phyloP scores from a whole-genome alignment of 2,113 vertebrate species.

The Hemichromis elongatus region DNA sequence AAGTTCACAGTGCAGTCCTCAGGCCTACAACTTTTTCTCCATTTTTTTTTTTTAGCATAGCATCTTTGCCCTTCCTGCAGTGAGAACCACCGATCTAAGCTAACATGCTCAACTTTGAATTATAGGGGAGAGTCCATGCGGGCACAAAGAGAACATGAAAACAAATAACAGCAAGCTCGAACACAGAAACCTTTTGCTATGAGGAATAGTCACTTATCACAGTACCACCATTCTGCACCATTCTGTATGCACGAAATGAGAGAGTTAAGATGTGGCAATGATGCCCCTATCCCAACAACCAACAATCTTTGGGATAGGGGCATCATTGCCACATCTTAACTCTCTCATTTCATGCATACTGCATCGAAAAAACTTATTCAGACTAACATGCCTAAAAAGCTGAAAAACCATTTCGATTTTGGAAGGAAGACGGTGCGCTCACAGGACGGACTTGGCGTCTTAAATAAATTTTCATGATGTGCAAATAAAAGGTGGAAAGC shows the following conservation, averaged over 20 bases:
- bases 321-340: neutral
- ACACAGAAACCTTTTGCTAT: neutral
- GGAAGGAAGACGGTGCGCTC: neutral
- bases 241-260: neutral
- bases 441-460: neutral
- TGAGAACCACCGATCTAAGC: neutral
- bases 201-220: neutral
- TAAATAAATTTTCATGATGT: neutral
- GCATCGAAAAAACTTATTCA: neutral
- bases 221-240: neutral
- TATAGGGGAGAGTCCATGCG: rapidly evolving
- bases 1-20: neutral
- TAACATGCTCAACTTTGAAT: neutral
- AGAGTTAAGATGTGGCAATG: neutral
- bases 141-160: rapidly evolving
- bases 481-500: neutral
- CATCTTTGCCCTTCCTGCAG: neutral
- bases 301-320: rapidly evolving
- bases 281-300: neutral
- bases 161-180: rapidly evolving
- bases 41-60: neutral
- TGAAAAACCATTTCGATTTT: neutral
- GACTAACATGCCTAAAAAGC: neutral
- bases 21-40: neutral
- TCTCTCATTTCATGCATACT: neutral